These are phyloP conservation scores for Neodontobutis hainanensis DNA, from an alignment of 2,113 vertebrate species.

Conservation along the genomic window DNA sequence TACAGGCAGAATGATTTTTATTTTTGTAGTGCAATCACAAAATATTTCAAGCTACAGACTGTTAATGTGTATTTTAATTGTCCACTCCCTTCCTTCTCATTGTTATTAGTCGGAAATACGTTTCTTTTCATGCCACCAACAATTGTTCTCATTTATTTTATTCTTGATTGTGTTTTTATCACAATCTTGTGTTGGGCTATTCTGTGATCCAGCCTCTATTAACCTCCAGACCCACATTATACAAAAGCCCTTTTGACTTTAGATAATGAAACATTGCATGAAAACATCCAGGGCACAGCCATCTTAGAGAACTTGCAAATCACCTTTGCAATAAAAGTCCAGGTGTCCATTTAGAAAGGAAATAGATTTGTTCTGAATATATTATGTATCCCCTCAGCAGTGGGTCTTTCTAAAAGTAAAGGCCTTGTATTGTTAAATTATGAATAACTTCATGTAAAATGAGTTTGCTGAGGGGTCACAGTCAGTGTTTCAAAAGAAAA, in stretches of 20 bases:
- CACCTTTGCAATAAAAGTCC: background rate
- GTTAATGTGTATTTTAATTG: background rate
- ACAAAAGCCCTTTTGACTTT: constrained; percentile 50
- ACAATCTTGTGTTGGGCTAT: constrained; percentile 13
- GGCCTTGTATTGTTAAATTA: too few species aligned
- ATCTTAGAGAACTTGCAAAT: constrained; percentile 34
- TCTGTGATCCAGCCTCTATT: constrained; percentile 31
- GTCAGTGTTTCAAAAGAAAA: too few species aligned
- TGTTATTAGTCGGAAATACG: background rate
- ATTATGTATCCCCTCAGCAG: background rate
- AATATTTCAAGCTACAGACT: background rate
- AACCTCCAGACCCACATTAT: constrained; percentile 8
- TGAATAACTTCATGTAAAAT: too few species aligned
- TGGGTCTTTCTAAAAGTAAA: too few species aligned
- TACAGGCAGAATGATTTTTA: too few species aligned
- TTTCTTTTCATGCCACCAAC: constrained; percentile 18
- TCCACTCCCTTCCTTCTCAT: background rate
- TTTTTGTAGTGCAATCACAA: too few species aligned
- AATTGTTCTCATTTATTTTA: constrained; percentile 35
- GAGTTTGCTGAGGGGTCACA: too few species aligned
- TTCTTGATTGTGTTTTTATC: constrained; percentile 26
- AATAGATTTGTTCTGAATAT: constrained; percentile 16
- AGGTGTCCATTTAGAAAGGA: constrained; percentile 26
- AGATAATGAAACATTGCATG: constrained; percentile 54
- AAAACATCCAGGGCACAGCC: constrained; percentile 19